phyloP scores from a whole-genome alignment of 1,140 invertebrate species.

The Heliconius nattereri region DNA sequence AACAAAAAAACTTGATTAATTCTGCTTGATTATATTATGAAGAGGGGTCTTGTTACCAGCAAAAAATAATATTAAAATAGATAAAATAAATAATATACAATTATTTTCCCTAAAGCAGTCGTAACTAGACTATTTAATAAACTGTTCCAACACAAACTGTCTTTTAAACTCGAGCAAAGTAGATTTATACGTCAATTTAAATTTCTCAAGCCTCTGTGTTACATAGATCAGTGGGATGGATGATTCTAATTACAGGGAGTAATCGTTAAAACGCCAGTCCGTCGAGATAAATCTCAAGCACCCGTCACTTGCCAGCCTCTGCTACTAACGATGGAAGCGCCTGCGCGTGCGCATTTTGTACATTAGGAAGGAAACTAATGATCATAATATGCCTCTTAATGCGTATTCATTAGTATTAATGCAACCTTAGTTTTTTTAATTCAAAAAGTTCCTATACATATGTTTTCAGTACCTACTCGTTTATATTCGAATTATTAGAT shows the following conservation, averaged over 20 bases:
- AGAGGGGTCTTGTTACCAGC: too few species aligned
- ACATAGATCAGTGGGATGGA: conserved; percentile 27
- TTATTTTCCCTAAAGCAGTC: background rate
- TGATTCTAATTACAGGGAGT: conserved; percentile 22
- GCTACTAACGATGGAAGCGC: conserved; percentile 14
- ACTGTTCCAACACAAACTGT: background rate
- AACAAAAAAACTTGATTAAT: too few species aligned
- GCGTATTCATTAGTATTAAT: background rate
- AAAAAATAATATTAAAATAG: too few species aligned
- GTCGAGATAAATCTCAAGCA: conserved; percentile 19
- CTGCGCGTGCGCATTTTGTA: background rate
- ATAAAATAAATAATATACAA: background rate
- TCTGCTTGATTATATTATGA: too few species aligned
- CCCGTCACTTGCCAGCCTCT: conserved; percentile 11
- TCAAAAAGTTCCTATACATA: too few species aligned
- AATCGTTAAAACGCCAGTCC: conserved; percentile 26
- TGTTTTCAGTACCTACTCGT: background rate
- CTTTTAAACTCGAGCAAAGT: background rate
- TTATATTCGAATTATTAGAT: too few species aligned
- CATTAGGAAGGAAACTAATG: background rate
- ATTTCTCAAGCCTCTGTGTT: background rate
- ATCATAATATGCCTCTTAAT: background rate
- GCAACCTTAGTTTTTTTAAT: too few species aligned
- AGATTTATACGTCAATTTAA: conserved; percentile 1
- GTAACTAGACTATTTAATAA: background rate